Base-by-base conservation (phyloP, 2,113 vertebrate species). In the Aptenodytes forsteri region DNA sequence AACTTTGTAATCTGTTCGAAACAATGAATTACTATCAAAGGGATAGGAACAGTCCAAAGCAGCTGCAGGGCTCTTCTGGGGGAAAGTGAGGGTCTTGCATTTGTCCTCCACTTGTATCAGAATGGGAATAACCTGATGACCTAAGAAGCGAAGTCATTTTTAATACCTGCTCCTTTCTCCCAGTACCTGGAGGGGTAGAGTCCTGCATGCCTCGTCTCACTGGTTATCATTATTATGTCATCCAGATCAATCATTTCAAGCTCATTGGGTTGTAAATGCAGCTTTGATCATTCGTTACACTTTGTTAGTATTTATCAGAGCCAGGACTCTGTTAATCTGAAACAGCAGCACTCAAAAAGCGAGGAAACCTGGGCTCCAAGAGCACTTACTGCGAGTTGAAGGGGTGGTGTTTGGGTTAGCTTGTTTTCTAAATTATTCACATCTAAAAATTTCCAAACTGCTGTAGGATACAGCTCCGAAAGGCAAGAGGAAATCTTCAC, bases 241-340 rank as follows among this genome's bases (percentile, higher is more conserved):
- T 97, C 97, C 96, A 97, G 96, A 98, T 98, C 98, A 98, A 98
- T 98, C 98, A 97, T 94, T 97, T 97, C 97, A 94, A 95, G 93
- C 97, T 97, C 94, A 70, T 81, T 81, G 97, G 95, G 96, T 92
- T 95, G 95, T 98, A 98, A 98, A 98, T 96, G 89, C 88, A 20
- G 72, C 98, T 98, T 98, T 98, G 98, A 98, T 98, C 97, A 98
- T 98, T 98, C 97, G 98, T 97, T 98, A 97, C 98, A 98, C 98
- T 98, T 98, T 97, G 98, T 98, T 98, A 98, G 97, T 97, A 96
- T 98, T 98, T 98, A 98, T 98, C 98, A 96, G 98, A 98, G 95
- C 98, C 98, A 98, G 98, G 90, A 91, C 97, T 94, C 93, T 44
- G 50, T 83, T 98, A 98, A 98, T 98, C 91, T 96, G 94, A 98